Evolutionary conservation across 1,140 invertebrate genomes (phyloP).

Genomic region (Bombus confusus): DNA sequence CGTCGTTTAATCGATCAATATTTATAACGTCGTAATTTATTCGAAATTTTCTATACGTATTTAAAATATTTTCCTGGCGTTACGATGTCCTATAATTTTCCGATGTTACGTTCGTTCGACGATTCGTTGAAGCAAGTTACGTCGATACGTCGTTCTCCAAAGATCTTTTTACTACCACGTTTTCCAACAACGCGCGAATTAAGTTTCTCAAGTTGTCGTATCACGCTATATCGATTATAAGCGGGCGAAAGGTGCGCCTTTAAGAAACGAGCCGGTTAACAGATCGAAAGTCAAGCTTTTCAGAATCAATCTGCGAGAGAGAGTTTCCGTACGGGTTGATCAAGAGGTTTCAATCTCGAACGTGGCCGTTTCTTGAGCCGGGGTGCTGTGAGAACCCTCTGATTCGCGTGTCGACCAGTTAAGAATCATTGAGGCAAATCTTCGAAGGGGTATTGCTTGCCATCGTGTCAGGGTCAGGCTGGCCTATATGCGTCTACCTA

Average conservation of each 20-base stretch:
- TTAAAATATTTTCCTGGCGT: no score
- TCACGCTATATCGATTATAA: neutral
- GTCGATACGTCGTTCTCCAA: neutral
- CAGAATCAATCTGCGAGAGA: neutral
- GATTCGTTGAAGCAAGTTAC: neutral
- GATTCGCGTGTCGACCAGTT: conserved; percentile 17
- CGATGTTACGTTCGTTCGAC: neutral
- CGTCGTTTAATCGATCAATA: neutral
- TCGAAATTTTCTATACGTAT: neutral
- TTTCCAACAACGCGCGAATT: neutral
- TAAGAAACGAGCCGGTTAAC: neutral
- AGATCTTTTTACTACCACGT: neutral
- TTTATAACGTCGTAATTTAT: neutral
- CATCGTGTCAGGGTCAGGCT: conserved; percentile 52
- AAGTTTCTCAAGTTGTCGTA: neutral
- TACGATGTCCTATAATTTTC: neutral
- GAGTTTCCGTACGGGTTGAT: neutral
- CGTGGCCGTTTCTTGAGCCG: neutral
- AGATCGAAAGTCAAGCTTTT: neutral
- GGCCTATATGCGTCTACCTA: conserved; percentile 28
- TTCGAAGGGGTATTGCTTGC: conserved; percentile 13
- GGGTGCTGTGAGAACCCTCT: conserved; percentile 29
- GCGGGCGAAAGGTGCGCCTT: no score
- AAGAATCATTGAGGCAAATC: conserved; percentile 37
- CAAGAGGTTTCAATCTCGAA: neutral